A percentile compares a stretch with the other conserved stretches of the same genome.
These are phyloP conservation scores for Magallana ariakensis DNA, from an alignment of 1,140 invertebrate genomes.

Conservation along the genomic window DNA sequence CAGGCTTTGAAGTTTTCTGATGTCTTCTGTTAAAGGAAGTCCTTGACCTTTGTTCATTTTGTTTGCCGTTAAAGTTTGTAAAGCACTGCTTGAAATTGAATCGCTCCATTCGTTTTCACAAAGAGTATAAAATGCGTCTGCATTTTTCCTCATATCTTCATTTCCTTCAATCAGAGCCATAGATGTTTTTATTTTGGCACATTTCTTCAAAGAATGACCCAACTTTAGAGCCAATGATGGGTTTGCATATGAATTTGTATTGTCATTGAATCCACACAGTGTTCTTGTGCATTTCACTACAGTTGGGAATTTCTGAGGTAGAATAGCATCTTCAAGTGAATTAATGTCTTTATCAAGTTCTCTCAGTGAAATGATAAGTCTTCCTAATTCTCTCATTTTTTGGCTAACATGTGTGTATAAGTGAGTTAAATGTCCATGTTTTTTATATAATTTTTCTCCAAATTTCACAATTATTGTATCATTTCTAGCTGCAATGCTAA, in stretches of 20 bases:
- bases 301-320: conserved; percentile 51
- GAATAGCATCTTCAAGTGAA: conserved; percentile 44
- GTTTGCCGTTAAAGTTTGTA: conserved; percentile 45
- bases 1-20: conserved; percentile 47
- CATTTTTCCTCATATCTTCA: conserved; percentile 36
- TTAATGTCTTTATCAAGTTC: conserved; percentile 50
- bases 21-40: conserved; percentile 58
- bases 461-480: conserved; percentile 51
- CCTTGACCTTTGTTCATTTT: conserved; percentile 56
- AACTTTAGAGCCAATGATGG: conserved; percentile 61
- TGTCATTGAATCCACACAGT: conserved; percentile 50
- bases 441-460: conserved; percentile 58
- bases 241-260: conserved; percentile 53
- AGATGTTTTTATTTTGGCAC: conserved; percentile 57
- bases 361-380: conserved; percentile 54
- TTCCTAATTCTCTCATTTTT: conserved; percentile 58
- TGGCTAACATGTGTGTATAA: conserved; percentile 52
- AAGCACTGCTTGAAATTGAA: conserved; percentile 52
- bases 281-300: conserved; percentile 47
- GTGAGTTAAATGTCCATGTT: conserved; percentile 58
- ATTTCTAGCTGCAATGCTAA: conserved; percentile 55
- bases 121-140: conserved; percentile 53
- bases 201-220: conserved; percentile 58
- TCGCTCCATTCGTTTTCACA: conserved; percentile 54
- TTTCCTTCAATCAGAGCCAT: conserved; percentile 42